Evolutionary conservation across 2,888 invertebrate genomes (phyloP).

Genomic region (Protonemura montana): DNA sequence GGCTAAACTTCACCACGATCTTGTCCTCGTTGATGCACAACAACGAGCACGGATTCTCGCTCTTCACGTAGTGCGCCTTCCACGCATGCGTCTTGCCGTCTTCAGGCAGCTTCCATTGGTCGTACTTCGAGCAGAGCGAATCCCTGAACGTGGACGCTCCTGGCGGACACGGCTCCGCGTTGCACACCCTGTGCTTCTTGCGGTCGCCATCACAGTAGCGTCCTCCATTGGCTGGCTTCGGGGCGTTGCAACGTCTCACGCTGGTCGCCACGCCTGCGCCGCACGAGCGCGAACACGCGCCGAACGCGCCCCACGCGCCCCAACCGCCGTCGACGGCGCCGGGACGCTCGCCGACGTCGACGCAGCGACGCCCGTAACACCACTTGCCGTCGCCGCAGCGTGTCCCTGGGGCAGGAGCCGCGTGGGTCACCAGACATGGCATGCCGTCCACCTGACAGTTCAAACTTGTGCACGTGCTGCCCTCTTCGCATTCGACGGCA

Average conservation of each 20-base stretch:
- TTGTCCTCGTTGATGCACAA: slow-evolving; percentile 57
- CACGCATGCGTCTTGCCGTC: slow-evolving; percentile 62
- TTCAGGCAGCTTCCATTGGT: slow-evolving; percentile 61
- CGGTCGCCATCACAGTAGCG: slow-evolving; percentile 71
- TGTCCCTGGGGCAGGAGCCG: slow-evolving; percentile 72
- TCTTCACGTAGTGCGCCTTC: slow-evolving; percentile 60
- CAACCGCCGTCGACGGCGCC: slow-evolving; percentile 71
- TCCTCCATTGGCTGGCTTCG: slow-evolving; percentile 68
- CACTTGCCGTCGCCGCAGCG: slow-evolving; percentile 73
- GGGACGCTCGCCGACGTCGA: slow-evolving; percentile 68
- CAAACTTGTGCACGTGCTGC: slow-evolving; percentile 52
- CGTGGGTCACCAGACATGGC: slow-evolving; percentile 63
- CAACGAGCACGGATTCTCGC: slow-evolving; percentile 57
- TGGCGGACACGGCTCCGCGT: slow-evolving; percentile 59
- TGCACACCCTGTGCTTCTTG: slow-evolving; percentile 79
- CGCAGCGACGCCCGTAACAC: slow-evolving; percentile 71
- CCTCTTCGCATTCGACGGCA: slow-evolving; percentile 22
- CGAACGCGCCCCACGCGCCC: slow-evolving; percentile 70
- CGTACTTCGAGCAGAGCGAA: slow-evolving; percentile 63
- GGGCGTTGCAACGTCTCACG: slow-evolving; percentile 69
- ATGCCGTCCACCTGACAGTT: slow-evolving; percentile 64
- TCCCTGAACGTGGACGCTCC: slow-evolving; percentile 60
- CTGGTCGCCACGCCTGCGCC: slow-evolving; percentile 69
- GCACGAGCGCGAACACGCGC: slow-evolving; percentile 68
- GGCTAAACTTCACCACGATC: slow-evolving; percentile 57